These are phyloP conservation scores for Falco peregrinus DNA, from an alignment of 2,797 vertebrate species.

Conservation along the genomic window DNA sequence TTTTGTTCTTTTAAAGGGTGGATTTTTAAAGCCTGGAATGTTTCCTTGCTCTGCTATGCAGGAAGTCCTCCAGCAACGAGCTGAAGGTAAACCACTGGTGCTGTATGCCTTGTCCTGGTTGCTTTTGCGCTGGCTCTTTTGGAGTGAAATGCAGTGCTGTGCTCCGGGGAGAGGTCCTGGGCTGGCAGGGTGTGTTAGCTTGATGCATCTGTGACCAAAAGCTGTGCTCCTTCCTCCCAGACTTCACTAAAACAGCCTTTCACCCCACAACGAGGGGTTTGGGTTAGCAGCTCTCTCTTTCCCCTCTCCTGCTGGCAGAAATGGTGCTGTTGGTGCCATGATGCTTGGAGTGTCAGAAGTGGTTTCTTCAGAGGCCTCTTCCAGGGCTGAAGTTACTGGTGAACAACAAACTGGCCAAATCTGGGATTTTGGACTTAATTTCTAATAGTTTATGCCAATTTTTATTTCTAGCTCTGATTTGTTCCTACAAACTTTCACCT, in stretches of 20 bases:
- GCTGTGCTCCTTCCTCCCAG: background rate
- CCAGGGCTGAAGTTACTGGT: background rate
- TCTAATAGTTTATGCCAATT: background rate
- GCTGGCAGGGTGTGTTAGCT: fast-evolving
- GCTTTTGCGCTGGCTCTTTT: background rate
- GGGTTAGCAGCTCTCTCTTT: background rate
- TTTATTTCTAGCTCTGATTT: background rate
- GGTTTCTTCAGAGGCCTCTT: background rate
- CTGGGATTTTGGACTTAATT: background rate
- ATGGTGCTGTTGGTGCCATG: background rate
- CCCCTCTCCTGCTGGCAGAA: background rate
- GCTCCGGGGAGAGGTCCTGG: background rate
- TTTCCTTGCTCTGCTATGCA: background rate
- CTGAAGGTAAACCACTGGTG: background rate
- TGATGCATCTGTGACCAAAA: background rate
- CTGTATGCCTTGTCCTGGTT: background rate
- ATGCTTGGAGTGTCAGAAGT: background rate
- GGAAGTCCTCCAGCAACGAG: fast-evolving
- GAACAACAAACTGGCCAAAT: background rate
- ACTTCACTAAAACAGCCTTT: background rate
- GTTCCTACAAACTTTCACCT: background rate
- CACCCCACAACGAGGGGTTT: fast-evolving
- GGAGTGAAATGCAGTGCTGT: background rate
- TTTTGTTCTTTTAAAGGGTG: background rate
- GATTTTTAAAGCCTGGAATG: background rate